Evolutionary conservation across 2,797 vertebrate genomes (phyloP).

Genomic region (Falco columbarius): DNA sequence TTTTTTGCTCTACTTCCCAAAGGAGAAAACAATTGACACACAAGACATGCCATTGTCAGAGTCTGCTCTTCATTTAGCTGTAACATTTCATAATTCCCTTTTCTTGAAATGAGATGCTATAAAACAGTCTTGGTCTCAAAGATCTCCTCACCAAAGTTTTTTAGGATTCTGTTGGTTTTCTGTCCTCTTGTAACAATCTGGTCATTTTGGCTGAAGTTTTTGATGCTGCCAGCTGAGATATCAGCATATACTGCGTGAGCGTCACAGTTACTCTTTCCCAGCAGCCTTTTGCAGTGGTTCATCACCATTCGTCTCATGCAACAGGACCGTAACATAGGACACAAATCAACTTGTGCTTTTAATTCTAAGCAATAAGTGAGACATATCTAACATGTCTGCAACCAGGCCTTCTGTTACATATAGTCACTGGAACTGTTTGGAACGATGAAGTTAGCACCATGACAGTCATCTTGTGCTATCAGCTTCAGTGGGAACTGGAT

Average conservation of each 20-base stretch:
- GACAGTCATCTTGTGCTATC: not conserved
- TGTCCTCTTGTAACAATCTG: not conserved
- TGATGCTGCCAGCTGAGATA: not conserved
- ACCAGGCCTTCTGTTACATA: not conserved
- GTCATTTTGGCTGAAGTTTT: not conserved
- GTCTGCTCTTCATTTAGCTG: not conserved
- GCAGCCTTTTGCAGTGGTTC: not conserved
- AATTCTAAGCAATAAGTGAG: not conserved
- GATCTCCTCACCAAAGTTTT: not conserved
- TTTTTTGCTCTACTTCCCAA: not conserved
- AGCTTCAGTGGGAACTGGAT: not conserved
- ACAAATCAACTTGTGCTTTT: not conserved
- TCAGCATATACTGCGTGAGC: not conserved
- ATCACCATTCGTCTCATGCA: not conserved
- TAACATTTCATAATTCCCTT: not conserved
- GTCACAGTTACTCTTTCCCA: not conserved
- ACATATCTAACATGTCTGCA: not conserved
- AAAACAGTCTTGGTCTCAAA: not conserved
- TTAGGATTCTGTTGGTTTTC: not conserved
- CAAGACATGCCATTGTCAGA: not conserved
- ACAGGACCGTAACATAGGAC: not conserved
- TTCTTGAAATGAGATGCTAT: not conserved
- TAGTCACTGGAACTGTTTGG: not conserved
- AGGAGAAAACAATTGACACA: conserved; percentile 17
- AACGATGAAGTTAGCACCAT: not conserved